phyloP scores from a whole-genome alignment of 2,888 invertebrate species.

The Dorcus hopei region DNA sequence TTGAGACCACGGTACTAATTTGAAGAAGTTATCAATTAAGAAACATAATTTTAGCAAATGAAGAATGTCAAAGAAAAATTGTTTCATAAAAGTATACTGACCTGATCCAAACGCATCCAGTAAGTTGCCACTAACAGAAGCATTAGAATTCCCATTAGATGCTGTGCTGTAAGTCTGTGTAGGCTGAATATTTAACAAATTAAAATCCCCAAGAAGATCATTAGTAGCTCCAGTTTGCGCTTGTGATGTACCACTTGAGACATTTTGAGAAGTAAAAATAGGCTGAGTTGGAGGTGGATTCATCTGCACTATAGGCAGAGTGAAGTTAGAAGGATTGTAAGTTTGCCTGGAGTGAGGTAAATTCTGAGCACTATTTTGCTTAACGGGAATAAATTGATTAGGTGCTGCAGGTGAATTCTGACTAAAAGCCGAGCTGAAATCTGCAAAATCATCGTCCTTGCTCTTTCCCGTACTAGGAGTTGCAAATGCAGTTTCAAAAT shows the following conservation, averaged over 20 bases:
- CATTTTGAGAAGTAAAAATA: background rate
- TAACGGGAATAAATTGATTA: too few species aligned
- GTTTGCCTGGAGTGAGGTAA: too few species aligned
- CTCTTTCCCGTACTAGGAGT: constrained; percentile 21
- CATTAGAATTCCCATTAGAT: constrained; percentile 21
- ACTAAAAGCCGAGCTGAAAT: constrained; percentile 73
- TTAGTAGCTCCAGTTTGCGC: constrained; percentile 3
- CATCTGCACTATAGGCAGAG: too few species aligned
- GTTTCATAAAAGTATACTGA: constrained; percentile 15
- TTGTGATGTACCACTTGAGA: background rate
- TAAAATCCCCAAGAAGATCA: constrained; percentile 43
- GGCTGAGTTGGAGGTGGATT: background rate
- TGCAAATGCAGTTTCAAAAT: constrained; percentile 71
- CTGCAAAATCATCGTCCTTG: constrained; percentile 70
- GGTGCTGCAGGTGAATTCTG: background rate
- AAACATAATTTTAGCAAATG: too few species aligned
- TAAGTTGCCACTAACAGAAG: constrained; percentile 22
- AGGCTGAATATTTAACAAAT: constrained; percentile 33
- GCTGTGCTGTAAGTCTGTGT: constrained; percentile 7
- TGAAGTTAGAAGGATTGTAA: too few species aligned
- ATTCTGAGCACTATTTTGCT: too few species aligned
- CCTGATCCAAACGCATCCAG: constrained; percentile 32
- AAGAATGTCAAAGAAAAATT: too few species aligned
- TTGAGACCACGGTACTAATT: too few species aligned
- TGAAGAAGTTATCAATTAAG: too few species aligned